These are phyloP conservation scores for Cepphus grylle DNA, from an alignment of 2,113 vertebrate species.

Conservation along the genomic window DNA sequence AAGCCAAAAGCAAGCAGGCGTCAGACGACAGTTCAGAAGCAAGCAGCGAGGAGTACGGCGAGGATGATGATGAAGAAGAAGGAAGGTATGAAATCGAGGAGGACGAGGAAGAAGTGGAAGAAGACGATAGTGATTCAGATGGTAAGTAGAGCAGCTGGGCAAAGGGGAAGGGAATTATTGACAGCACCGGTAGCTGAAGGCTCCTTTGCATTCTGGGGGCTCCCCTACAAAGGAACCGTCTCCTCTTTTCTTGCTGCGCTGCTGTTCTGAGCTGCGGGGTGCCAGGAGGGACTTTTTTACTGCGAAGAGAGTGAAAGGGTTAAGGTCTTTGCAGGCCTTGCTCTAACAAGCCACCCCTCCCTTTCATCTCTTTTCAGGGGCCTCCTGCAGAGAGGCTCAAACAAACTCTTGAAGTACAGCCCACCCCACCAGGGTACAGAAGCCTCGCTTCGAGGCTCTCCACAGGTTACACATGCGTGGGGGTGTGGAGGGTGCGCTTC, in stretches of 20 bases:
- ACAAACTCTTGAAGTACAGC: not conserved
- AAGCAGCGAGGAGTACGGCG: conserved; percentile 40
- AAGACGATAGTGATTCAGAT: not conserved
- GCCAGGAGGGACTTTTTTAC: not conserved
- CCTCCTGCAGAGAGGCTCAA: not conserved
- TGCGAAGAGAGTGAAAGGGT: not conserved
- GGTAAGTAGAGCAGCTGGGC: conserved; percentile 50
- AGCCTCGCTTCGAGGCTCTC: not conserved
- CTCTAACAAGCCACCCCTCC: not conserved
- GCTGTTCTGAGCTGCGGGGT: not conserved
- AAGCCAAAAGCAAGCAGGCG: not conserved
- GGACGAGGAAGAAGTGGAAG: not conserved
- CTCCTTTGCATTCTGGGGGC: not conserved
- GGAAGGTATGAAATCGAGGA: conserved; percentile 42
- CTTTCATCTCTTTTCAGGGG: not conserved
- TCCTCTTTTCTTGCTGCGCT: not conserved
- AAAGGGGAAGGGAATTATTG: not conserved
- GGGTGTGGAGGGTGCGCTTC: not conserved
- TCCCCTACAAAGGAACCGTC: not conserved
- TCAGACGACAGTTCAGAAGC: not conserved
- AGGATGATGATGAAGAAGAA: conserved; percentile 38
- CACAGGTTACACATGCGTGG: accelerated
- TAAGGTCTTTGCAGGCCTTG: not conserved
- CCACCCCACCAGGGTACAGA: not conserved
- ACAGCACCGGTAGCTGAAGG: not conserved